Evolutionary conservation across 2,888 invertebrate genomes (phyloP).

Genomic region (Fissipunctia ypsillon): DNA sequence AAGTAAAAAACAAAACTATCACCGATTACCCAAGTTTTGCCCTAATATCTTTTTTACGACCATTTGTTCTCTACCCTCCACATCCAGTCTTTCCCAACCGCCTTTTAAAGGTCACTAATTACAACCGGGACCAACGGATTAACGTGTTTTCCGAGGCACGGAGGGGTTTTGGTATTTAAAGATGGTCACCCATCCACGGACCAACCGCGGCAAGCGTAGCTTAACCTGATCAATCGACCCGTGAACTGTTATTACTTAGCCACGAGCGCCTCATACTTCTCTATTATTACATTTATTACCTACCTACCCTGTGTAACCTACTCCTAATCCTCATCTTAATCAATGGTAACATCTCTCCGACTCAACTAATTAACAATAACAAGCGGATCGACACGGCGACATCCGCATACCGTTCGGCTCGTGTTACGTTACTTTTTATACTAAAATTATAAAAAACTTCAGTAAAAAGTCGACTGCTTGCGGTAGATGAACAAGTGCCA

Average conservation of each 20-base stretch:
- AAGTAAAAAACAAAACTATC: too few relatives aligned
- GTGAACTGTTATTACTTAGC: too few relatives aligned
- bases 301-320: neutral
- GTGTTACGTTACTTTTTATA: constrained; percentile 83
- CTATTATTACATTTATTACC: too few relatives aligned
- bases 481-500: constrained; percentile 81
- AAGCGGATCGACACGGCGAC: constrained; percentile 72
- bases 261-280: too few relatives aligned
- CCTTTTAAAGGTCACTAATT: neutral
- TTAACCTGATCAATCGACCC: too few relatives aligned
- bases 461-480: constrained; percentile 82
- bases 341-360: constrained; percentile 8
- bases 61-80: too few relatives aligned
- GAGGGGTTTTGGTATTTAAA: too few relatives aligned
- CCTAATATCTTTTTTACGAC: neutral
- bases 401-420: constrained; percentile 88
- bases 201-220: too few relatives aligned
- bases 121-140: too few relatives aligned
- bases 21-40: too few relatives aligned
- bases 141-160: too few relatives aligned
- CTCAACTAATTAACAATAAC: constrained; percentile 68
- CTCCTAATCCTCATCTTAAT: constrained; percentile 15
- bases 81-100: neutral
- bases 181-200: too few relatives aligned
- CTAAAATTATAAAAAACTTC: constrained; percentile 71